Evolutionary conservation across 2,113 vertebrate species (phyloP).

Genomic region (Tachycineta bicolor): DNA sequence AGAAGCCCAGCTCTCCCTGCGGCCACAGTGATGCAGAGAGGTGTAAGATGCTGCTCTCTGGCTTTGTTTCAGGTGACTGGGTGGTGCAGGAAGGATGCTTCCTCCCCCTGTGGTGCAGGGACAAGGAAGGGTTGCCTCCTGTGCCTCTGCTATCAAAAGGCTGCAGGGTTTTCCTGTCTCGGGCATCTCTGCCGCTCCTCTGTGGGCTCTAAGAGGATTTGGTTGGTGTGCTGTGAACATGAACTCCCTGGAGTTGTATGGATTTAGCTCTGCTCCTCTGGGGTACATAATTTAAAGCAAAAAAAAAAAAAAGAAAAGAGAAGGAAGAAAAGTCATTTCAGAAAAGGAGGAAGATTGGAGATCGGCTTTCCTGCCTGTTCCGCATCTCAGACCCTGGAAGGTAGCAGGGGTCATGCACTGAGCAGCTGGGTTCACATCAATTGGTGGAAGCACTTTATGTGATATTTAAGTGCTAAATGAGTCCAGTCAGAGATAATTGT

Average conservation of each 20-base stretch:
- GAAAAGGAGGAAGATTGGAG: background rate
- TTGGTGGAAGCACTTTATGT: background rate
- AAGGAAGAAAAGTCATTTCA: background rate
- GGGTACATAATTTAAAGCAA: background rate
- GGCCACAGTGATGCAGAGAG: background rate
- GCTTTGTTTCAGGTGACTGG: background rate
- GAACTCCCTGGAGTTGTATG: background rate
- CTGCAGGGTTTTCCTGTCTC: background rate
- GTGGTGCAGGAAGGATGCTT: background rate
- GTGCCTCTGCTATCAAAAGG: rapidly evolving
- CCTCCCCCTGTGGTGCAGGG: background rate
- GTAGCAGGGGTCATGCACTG: rapidly evolving
- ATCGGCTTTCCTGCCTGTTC: background rate
- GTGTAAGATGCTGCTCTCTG: background rate
- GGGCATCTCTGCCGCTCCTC: background rate
- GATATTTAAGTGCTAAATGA: background rate
- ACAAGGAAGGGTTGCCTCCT: background rate
- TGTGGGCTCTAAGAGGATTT: background rate
- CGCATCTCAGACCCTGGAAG: background rate
- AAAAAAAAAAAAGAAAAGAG: background rate
- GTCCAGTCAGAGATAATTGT: background rate
- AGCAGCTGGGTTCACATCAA: background rate
- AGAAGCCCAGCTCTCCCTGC: rapidly evolving
- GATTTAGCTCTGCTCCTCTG: background rate
- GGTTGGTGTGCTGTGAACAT: background rate